Evolutionary conservation across 2,113 vertebrate genomes (phyloP).

Genomic region (Pygoscelis adeliae): DNA sequence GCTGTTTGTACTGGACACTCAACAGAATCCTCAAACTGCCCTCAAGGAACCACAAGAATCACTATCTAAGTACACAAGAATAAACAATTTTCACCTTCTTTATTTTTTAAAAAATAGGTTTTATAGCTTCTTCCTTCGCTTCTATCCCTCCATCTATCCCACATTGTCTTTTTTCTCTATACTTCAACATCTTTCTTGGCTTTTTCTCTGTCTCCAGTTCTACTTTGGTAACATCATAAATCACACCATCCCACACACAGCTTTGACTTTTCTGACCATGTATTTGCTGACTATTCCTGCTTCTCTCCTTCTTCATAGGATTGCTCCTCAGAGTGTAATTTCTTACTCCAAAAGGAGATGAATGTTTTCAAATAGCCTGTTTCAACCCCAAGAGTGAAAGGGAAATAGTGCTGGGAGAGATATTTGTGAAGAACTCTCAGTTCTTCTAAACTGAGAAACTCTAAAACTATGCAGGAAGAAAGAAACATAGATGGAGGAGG

Average conservation of each 20-base stretch:
- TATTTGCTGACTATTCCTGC: slow-evolving; percentile 25
- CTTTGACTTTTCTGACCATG: slow-evolving; percentile 9
- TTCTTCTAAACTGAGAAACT: not conserved
- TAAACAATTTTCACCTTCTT: not conserved
- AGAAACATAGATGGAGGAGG: not conserved
- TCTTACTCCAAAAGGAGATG: not conserved
- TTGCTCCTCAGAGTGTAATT: slow-evolving; percentile 22
- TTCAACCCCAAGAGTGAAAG: not conserved
- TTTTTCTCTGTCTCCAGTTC: not conserved
- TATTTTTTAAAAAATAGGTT: not conserved
- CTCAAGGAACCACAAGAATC: not conserved
- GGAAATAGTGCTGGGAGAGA: not conserved
- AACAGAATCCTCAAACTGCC: not conserved
- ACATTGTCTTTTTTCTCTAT: not conserved
- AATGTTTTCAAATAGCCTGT: not conserved
- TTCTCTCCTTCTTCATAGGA: not conserved
- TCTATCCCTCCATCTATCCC: not conserved
- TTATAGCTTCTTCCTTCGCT: not conserved
- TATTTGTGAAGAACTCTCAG: not conserved
- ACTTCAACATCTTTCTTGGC: not conserved
- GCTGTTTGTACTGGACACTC: not conserved
- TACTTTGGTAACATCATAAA: not conserved
- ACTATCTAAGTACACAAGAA: not conserved
- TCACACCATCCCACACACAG: not conserved
- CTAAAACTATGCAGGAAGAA: not conserved